A percentile compares a stretch with the other conserved stretches of the same genome.
These are phyloP conservation scores for Cydia pomonella DNA, from an alignment of 1,140 invertebrate genomes.

Conservation along the genomic window DNA sequence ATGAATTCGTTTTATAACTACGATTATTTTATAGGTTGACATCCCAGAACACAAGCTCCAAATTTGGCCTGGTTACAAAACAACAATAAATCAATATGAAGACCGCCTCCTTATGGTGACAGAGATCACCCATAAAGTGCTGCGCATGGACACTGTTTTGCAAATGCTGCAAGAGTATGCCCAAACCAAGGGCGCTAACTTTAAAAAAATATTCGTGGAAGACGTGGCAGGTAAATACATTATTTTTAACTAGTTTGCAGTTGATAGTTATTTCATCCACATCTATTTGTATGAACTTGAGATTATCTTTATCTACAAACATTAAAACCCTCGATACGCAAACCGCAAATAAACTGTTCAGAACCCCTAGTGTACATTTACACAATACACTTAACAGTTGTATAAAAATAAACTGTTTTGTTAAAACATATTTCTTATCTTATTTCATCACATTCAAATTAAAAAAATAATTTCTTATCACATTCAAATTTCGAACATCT, in stretches of 20 bases:
- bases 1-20: background rate
- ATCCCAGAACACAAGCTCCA: slow-evolving; percentile 77
- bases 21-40: slow-evolving; percentile 70
- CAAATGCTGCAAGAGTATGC: slow-evolving; percentile 82
- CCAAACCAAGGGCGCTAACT: slow-evolving; percentile 68
- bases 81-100: slow-evolving; percentile 90
- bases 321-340: too few relatives aligned
- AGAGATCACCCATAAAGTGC: slow-evolving; percentile 88
- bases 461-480: too few relatives aligned
- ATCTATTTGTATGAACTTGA: too few relatives aligned
- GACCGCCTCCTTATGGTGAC: slow-evolving; percentile 85
- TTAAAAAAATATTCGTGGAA: slow-evolving; percentile 81
- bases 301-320: slow-evolving; percentile 14
- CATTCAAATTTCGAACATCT: too few relatives aligned
- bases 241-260: slow-evolving; percentile 41
- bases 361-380: too few relatives aligned
- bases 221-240: slow-evolving; percentile 82
- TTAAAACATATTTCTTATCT: too few relatives aligned
- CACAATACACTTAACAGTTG: too few relatives aligned
- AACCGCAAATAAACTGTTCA: too few relatives aligned
- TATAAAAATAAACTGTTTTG: too few relatives aligned
- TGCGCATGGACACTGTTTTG: slow-evolving; percentile 81
- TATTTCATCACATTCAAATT: too few relatives aligned
- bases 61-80: slow-evolving; percentile 90
- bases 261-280: slow-evolving; percentile 60